phyloP scores from a whole-genome alignment of 2,113 vertebrate species.

The Amblyornis subalaris region DNA sequence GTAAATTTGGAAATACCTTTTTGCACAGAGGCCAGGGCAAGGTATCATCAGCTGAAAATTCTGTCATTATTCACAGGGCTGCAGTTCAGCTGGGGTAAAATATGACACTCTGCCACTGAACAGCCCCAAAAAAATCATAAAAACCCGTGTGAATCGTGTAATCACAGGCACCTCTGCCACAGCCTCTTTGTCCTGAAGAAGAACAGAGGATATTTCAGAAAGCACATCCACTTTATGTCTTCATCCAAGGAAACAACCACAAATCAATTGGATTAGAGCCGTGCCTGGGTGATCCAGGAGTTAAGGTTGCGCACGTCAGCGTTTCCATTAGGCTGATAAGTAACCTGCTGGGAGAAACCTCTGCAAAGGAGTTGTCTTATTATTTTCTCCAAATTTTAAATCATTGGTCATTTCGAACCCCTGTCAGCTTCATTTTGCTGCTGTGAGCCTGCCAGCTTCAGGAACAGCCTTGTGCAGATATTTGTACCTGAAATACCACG shows the following conservation, averaged over 20 bases:
- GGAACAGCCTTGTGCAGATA: conserved; percentile 10
- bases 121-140: neutral
- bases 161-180: neutral
- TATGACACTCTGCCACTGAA: neutral
- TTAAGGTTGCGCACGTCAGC: conserved; percentile 28
- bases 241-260: conserved; percentile 48
- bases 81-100: neutral
- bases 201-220: conserved; percentile 4
- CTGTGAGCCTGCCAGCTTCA: neutral
- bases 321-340: conserved; percentile 42
- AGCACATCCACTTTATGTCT: conserved; percentile 28
- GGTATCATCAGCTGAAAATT: neutral
- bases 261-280: conserved; percentile 52
- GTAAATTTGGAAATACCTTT: neutral
- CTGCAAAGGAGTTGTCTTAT: conserved; percentile 13
- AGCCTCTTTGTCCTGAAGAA: conserved; percentile 39
- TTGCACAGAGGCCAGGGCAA: neutral
- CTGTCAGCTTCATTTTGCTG: conserved; percentile 9
- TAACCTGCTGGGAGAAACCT: conserved; percentile 24
- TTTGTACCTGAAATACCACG: neutral
- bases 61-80: neutral
- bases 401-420: neutral
- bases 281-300: neutral
- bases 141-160: neutral
- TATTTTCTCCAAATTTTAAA: conserved; percentile 44